These are phyloP conservation scores for Micromussa lordhowensis DNA, from an alignment of 92 coral and sea anemone species.

Conservation along the genomic window DNA sequence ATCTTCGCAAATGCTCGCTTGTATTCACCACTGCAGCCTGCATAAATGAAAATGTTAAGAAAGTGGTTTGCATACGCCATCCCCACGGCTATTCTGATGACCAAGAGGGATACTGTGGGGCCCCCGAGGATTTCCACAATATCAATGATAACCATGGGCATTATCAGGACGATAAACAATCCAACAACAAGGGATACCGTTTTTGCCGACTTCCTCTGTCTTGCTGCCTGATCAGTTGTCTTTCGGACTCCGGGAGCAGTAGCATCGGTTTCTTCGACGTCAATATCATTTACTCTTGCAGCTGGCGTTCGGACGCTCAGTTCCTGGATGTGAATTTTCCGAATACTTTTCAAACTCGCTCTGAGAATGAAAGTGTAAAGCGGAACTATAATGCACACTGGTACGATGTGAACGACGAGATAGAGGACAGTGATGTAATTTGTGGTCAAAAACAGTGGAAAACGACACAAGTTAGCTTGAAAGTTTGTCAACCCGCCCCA, in stretches of 20 bases:
- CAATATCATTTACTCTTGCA: not conserved
- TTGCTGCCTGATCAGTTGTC: conserved; percentile 21
- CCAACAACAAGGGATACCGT: conserved; percentile 67
- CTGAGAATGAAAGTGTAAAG: conserved; percentile 68
- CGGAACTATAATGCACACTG: conserved; percentile 56
- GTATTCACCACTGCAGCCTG: conserved; percentile 75
- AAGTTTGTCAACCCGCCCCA: conserved; percentile 53
- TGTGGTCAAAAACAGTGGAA: conserved; percentile 54
- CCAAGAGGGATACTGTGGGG: conserved; percentile 46
- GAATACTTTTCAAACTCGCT: conserved; percentile 59
- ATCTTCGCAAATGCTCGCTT: conserved; percentile 57
- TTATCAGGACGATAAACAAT: conserved; percentile 64
- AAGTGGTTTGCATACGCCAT: conserved; percentile 74
- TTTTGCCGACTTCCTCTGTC: conserved; percentile 63
- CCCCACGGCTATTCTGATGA: conserved; percentile 61
- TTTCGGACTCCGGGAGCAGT: not conserved
- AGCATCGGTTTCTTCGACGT: conserved; percentile 23
- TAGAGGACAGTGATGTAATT: conserved; percentile 50
- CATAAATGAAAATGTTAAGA: conserved; percentile 73
- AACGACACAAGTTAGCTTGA: conserved; percentile 48
- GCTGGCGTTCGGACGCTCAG: not conserved
- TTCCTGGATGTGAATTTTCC: conserved; percentile 66
- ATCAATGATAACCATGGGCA: conserved; percentile 67
- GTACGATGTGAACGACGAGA: conserved; percentile 57
- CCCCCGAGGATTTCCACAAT: conserved; percentile 73